Evolutionary conservation across 2,797 vertebrate genomes (phyloP).

Genomic region (Tinamus major): DNA sequence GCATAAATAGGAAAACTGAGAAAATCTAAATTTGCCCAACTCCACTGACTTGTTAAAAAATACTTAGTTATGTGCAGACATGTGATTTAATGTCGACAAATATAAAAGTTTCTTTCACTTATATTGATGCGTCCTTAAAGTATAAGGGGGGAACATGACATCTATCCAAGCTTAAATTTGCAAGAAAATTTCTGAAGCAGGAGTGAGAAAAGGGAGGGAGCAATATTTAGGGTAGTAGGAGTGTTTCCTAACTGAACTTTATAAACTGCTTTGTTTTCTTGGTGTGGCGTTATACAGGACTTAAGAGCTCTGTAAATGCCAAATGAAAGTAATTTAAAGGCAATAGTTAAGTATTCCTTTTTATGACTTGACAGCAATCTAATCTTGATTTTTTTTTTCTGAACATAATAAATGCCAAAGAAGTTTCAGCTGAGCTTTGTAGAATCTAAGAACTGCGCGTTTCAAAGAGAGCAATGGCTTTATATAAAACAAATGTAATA

Average conservation of each 20-base stretch:
- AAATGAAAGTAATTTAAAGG: neutral
- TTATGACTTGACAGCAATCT: neutral
- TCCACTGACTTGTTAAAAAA: neutral
- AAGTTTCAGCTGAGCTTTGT: neutral
- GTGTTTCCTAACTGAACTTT: neutral
- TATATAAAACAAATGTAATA: neutral
- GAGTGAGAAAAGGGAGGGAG: neutral
- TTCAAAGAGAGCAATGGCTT: neutral
- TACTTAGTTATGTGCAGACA: fast-evolving
- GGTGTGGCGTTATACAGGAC: neutral
- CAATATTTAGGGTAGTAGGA: neutral
- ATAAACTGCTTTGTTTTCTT: neutral
- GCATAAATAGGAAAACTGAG: neutral
- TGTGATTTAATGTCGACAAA: neutral
- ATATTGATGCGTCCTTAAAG: neutral
- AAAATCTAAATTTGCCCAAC: neutral
- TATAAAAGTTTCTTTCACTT: neutral
- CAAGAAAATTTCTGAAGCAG: neutral
- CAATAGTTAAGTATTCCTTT: neutral
- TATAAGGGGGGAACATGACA: neutral
- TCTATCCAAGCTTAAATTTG: neutral
- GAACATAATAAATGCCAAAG: neutral
- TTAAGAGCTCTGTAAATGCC: neutral
- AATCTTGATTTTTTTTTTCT: neutral
- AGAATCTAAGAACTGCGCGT: neutral